Conservation (phyloP, 2,797 vertebrate species). For the Manis pentadactyla region DNA sequence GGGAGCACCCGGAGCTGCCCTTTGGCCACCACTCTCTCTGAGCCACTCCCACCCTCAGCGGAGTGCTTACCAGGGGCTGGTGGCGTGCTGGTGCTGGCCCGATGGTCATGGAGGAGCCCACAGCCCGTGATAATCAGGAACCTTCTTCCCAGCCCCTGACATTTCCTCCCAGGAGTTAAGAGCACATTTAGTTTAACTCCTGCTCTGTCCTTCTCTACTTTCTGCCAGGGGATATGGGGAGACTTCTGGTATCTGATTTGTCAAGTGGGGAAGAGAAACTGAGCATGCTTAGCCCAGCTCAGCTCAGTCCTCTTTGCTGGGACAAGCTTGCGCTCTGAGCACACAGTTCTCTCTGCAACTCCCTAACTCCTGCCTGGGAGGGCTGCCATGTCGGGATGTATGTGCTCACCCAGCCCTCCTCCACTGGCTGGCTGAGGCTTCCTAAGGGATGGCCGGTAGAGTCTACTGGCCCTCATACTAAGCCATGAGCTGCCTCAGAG, state of each 20-base stretch:
- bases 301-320: neutral
- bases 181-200: neutral
- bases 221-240: neutral
- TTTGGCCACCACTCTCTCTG: neutral
- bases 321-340: neutral
- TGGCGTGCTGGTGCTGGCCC: too few relatives aligned
- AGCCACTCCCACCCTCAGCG: rapidly evolving
- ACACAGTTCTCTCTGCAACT: neutral
- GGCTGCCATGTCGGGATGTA: neutral
- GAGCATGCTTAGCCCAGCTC: neutral
- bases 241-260: neutral
- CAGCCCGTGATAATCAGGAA: neutral
- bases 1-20: neutral
- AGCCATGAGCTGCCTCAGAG: neutral
- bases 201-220: neutral
- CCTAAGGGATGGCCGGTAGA: neutral
- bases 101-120: neutral
- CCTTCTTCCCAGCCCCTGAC: neutral
- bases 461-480: neutral
- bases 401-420: neutral
- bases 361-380: neutral
- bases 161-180: neutral
- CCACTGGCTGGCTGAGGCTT: rapidly evolving
- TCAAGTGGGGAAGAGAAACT: neutral
- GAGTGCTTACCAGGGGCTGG: neutral